Conservation (phyloP, 2,797 vertebrate genomes). For the Lithobates sylvaticus region DNA sequence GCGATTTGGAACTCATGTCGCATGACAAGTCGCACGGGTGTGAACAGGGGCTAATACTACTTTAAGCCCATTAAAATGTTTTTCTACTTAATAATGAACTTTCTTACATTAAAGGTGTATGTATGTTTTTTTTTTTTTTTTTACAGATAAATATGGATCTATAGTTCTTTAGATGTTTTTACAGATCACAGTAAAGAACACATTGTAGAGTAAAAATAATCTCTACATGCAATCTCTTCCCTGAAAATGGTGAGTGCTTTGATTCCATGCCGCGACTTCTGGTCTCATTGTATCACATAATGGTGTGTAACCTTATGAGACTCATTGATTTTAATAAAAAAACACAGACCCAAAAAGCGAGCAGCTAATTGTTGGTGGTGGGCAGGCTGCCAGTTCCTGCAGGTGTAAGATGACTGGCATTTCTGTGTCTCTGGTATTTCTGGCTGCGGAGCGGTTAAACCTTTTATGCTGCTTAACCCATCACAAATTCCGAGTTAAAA, state of each 20-base stretch:
- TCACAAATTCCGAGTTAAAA: constrained; percentile 38
- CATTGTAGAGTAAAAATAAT: neutral
- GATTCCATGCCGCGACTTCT: constrained; percentile 4
- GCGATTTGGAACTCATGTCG: too few relatives aligned
- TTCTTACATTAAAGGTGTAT: too few relatives aligned
- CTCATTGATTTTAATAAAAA: constrained; percentile 57
- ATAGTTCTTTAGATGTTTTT: neutral
- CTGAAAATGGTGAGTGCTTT: constrained; percentile 1
- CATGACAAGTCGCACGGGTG: too few relatives aligned
- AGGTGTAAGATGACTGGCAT: constrained; percentile 56
- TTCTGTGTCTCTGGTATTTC: constrained; percentile 64
- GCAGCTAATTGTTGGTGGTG: constrained; percentile 69
- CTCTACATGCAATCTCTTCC: neutral
- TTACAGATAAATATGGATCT: neutral
- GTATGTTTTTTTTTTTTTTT: neutral
- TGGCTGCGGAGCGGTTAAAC: constrained; percentile 43
- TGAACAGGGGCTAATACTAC: too few relatives aligned
- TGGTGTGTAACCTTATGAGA: constrained; percentile 55
- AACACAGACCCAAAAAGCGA: constrained; percentile 60
- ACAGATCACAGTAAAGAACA: neutral
- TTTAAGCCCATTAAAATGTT: too few relatives aligned
- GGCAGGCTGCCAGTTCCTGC: constrained; percentile 63
- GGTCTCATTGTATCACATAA: constrained; percentile 59
- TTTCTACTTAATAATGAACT: too few relatives aligned
- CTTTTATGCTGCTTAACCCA: constrained; percentile 44